Conservation (phyloP, 2,113 vertebrate species). For the Orientallactaga bullata region DNA sequence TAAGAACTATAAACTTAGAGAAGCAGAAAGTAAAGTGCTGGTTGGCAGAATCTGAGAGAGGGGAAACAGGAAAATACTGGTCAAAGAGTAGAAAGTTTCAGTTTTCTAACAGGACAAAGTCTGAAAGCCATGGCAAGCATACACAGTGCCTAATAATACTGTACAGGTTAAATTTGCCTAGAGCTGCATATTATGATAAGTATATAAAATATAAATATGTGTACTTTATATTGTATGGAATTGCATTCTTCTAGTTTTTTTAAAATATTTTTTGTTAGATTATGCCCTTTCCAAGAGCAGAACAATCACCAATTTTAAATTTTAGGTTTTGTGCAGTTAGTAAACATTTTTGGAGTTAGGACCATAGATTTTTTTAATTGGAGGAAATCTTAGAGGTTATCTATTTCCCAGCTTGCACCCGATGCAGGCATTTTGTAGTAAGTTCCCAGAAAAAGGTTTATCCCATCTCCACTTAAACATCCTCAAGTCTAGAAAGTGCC, state of each 20-base stretch:
- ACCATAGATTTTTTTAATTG: background rate
- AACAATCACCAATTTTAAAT: background rate
- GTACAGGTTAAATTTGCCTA: background rate
- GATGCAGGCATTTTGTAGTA: background rate
- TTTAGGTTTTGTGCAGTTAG: slow-evolving; percentile 10
- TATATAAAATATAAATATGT: background rate
- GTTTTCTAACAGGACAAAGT: background rate
- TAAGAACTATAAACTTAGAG: background rate
- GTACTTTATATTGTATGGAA: background rate
- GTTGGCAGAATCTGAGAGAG: background rate
- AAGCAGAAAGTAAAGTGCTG: background rate
- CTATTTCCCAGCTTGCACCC: background rate
- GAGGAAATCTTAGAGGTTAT: background rate
- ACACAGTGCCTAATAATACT: no score
- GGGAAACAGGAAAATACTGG: background rate
- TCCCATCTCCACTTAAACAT: background rate
- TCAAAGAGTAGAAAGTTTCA: background rate
- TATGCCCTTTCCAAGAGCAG: background rate
- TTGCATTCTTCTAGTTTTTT: slow-evolving; percentile 1
- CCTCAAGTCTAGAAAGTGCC: background rate
- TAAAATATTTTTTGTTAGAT: background rate
- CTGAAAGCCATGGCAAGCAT: background rate
- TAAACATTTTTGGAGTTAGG: background rate
- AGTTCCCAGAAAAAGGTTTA: background rate
- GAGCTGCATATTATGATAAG: background rate